Evolutionary conservation across 2,113 vertebrate species (phyloP), one percentile per base, ranked within the genome.

Genomic region (Murina feae): DNA sequence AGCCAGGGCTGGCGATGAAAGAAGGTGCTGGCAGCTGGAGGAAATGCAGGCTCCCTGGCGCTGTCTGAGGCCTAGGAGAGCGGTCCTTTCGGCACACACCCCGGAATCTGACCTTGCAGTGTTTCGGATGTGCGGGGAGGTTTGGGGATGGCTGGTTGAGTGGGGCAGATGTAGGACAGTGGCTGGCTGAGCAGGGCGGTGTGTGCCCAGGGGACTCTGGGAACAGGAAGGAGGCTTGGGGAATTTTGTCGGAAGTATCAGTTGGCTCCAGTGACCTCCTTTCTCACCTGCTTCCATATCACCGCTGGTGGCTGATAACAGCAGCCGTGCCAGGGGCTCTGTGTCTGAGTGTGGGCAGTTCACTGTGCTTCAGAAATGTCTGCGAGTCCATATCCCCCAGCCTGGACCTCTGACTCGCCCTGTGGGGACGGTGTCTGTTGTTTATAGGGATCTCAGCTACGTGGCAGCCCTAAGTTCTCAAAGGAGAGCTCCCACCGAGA

Each of bases 181-280:
- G 11, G 30, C 2, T 1, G 9, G 6, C 35, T 12, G 53, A 17
- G 20, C 30, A 18, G 51, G 0, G 3, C 86, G 11, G 6, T 13
- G 1, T 42, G 58, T 6, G 8, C 7, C 1, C 4, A 0, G 21
- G 11, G 63, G 37, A 2, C n/a, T 1, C 3, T 1, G 28, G 49
- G 42, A 5, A 30, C 8, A 17, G 3, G 3, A 0, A 16, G 16
- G 13, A 3, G 68, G 5, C 2, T 2, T 21, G 74, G 51, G 25
- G 51, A 71, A 8, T 39, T 51, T 51, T 21, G 2, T 12, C 18
- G 49, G 49, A 35, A 20, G 8, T 6, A 8, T 55, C 55, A 0
- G 0, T 32, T 17, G 71, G 42, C 74, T 39, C 74, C 71, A 0
- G 30, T 3, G 3, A 13, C 63, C 49, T 17, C 5, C 58, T 71